These are phyloP conservation scores for Mustela lutreola DNA, from an alignment of 2,113 vertebrate species.

Conservation along the genomic window DNA sequence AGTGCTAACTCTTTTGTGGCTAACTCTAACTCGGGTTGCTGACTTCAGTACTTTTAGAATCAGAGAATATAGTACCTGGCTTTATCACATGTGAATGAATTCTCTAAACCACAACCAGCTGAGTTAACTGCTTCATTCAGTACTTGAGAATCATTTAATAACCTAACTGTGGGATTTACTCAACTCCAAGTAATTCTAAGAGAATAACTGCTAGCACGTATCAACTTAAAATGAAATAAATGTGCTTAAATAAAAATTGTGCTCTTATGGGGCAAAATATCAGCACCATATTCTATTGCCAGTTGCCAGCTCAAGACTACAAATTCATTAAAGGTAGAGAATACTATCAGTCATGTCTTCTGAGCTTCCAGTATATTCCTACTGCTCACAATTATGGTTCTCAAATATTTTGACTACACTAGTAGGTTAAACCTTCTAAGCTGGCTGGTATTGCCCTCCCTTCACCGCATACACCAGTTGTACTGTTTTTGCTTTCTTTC, in stretches of 20 bases:
- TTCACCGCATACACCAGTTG: neutral
- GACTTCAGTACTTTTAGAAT: neutral
- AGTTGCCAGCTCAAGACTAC: neutral
- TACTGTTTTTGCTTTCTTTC: neutral
- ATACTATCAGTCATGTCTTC: neutral
- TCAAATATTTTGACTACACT: constrained; percentile 25
- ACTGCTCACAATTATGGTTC: neutral
- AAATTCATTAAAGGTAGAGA: neutral
- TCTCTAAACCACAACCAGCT: neutral
- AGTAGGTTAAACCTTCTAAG: neutral
- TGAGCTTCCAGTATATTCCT: neutral
- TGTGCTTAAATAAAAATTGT: constrained; percentile 15
- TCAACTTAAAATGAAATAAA: constrained; percentile 34
- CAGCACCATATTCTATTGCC: neutral
- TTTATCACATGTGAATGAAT: neutral
- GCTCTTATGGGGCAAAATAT: neutral
- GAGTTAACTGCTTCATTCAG: neutral
- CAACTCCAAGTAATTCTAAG: neutral
- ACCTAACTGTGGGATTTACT: neutral
- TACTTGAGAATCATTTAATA: neutral
- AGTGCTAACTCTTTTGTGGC: too few relatives aligned
- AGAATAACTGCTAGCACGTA: neutral
- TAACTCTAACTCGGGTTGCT: neutral
- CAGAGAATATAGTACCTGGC: neutral
- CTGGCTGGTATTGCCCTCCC: neutral